Base-by-base conservation (phyloP, 2,888 invertebrate genomes). In the Apodemia mormo region DNA sequence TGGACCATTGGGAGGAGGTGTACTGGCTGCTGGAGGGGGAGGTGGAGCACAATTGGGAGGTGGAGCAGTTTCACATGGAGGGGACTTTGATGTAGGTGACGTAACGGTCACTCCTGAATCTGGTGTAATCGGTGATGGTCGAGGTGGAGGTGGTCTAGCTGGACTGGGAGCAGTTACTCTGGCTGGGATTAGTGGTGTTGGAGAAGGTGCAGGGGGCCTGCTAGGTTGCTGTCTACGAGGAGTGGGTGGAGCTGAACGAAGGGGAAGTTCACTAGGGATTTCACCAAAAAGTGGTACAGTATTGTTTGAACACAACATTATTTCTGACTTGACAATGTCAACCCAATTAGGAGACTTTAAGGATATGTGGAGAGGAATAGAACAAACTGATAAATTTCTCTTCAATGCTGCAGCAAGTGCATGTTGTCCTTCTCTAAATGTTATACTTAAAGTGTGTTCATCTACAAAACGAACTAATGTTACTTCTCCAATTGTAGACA, bases 401-500 rank as follows among this genome's bases (percentile, higher is more conserved):
- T 94, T 94, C 70, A 94, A 93, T 1, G 90, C 92, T 1, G 97
- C 97, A 72, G 96, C 95, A 33, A 99, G 86, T 4, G 99, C 99
- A 76, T 96, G 96, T 82, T 97, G 96, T 0, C 99, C 98, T 81
- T 97, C 97, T 77, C 97, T 95, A 85, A 99, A 98, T 9, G 98
- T 98, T 40, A 99, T 95, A 96, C 98, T 97, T 93, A 99, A 96
- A 22, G 97, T 96, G 70, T 88, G 85, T 61, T 94, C 97, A 37
- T 96, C 97, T 22, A 98, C 96, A 88, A 98, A 98, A 74, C 98
- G 95, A 5, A 98, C 97, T 65, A 99, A 94, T 66, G 98, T 97
- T 0, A 98, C 97, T 87, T 98, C 97, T 7, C 98, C 98, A 79
- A 97, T 96, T 77, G 96, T 96, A 0, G 96, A 95, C 70, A 98